Conservation (phyloP, 2,888 invertebrate species). For the Cremastobaeus sp. region DNA sequence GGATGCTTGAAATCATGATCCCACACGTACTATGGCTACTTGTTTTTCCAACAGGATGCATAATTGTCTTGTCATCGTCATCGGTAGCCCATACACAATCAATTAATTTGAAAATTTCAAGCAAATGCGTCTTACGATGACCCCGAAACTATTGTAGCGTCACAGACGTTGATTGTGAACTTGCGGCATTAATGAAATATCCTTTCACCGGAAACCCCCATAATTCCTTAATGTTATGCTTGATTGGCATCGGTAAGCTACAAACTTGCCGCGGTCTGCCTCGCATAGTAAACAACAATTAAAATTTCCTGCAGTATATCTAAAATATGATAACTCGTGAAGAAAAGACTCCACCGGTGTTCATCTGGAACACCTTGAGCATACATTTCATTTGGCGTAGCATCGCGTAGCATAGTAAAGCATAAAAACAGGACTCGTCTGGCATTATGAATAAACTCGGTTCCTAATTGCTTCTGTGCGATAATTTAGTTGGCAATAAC, state of each 20-base stretch:
- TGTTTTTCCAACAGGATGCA: slow-evolving; percentile 44
- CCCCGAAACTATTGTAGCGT: slow-evolving; percentile 67
- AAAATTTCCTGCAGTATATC: too few relatives aligned
- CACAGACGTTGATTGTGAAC: slow-evolving; percentile 71
- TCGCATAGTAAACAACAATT: slow-evolving; percentile 18
- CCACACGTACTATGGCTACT: too few relatives aligned
- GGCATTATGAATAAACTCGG: slow-evolving; percentile 72
- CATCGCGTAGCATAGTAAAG: too few relatives aligned
- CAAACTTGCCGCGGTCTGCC: slow-evolving; percentile 8
- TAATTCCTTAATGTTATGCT: slow-evolving; percentile 71
- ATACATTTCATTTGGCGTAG: too few relatives aligned
- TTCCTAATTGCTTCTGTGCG: slow-evolving; percentile 72
- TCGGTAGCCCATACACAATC: slow-evolving; percentile 32
- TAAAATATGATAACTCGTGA: too few relatives aligned
- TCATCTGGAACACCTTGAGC: too few relatives aligned
- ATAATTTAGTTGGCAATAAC: slow-evolving; percentile 74
- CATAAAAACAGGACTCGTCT: too few relatives aligned
- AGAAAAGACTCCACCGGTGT: too few relatives aligned
- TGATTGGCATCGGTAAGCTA: slow-evolving; percentile 59
- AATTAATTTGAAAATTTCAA: slow-evolving; percentile 62
- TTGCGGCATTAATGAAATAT: slow-evolving; percentile 65
- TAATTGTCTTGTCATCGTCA: slow-evolving; percentile 47
- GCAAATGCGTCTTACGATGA: slow-evolving; percentile 56
- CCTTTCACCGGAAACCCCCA: slow-evolving; percentile 64
- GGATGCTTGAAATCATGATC: too few relatives aligned